Conservation (phyloP, 2,888 invertebrate genomes). For the Drymonia ruficornis region DNA sequence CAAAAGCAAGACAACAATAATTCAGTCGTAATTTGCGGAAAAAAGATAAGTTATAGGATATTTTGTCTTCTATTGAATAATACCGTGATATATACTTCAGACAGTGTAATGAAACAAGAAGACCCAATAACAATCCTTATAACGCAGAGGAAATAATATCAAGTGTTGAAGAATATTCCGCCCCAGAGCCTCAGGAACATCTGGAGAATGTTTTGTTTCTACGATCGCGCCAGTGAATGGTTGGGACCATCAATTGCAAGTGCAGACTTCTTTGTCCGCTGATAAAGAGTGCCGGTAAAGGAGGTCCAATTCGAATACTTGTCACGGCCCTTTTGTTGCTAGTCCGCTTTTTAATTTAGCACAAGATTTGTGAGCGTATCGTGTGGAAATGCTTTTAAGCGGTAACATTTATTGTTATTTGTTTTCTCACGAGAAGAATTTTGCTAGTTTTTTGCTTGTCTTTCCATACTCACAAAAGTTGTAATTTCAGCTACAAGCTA, state of each 20-base stretch:
- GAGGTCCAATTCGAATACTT: constrained; percentile 44
- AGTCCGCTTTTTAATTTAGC: constrained; percentile 31
- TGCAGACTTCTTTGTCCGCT: constrained; percentile 51
- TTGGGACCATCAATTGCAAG: constrained; percentile 56
- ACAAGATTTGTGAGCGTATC: constrained; percentile 21
- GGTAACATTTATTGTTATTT: not conserved
- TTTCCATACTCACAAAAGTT: not conserved
- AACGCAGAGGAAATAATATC: constrained; percentile 30
- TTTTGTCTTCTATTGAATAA: too few species aligned
- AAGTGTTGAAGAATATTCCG: constrained; percentile 32
- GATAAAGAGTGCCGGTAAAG: constrained; percentile 41
- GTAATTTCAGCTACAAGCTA: not conserved
- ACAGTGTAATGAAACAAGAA: constrained; percentile 6
- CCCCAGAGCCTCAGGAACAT: constrained; percentile 31
- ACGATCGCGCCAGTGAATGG: constrained; percentile 39
- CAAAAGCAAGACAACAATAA: too few species aligned
- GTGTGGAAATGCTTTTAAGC: constrained; percentile 9
- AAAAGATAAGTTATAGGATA: too few species aligned
- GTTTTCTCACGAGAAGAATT: not conserved
- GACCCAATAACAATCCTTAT: constrained; percentile 32
- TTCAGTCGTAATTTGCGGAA: too few species aligned
- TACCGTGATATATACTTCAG: too few species aligned
- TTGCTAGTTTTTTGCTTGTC: not conserved
- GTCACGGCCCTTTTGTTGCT: constrained; percentile 39
- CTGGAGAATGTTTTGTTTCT: constrained; percentile 50